These are phyloP conservation scores for Gnatocerus cornutus DNA, from an alignment of 2,888 invertebrate species.

Conservation along the genomic window DNA sequence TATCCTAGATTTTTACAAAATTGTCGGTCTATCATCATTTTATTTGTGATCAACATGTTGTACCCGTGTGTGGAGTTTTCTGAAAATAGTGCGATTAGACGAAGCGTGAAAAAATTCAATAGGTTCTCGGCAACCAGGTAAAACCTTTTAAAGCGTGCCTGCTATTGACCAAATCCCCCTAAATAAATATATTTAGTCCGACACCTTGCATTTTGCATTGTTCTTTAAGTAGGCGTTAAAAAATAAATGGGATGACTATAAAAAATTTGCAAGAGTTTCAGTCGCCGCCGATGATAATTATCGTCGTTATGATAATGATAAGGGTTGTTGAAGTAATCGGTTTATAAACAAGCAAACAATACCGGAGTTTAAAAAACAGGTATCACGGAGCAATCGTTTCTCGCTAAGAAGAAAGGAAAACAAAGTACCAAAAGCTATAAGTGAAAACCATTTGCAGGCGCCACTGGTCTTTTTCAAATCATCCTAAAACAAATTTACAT, in stretches of 20 bases:
- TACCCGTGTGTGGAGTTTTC: neutral
- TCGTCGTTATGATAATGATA: conserved; percentile 31
- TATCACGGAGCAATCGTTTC: conserved; percentile 43
- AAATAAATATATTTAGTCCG: conserved; percentile 46
- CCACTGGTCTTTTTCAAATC: conserved; percentile 59
- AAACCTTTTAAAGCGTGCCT: conserved; percentile 40
- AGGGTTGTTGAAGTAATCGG: conserved; percentile 31
- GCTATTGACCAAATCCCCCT: conserved; percentile 41
- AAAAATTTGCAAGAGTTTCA: conserved; percentile 30
- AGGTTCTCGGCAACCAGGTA: conserved; percentile 35
- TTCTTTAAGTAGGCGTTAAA: conserved; percentile 40
- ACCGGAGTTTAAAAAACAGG: conserved; percentile 31
- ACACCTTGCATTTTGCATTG: conserved; percentile 46
- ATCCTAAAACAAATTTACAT: conserved; percentile 61
- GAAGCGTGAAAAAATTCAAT: conserved; percentile 44
- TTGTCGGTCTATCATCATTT: neutral
- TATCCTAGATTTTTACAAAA: neutral
- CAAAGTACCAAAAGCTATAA: conserved; percentile 57
- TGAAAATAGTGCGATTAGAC: conserved; percentile 23
- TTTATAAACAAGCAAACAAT: conserved; percentile 37
- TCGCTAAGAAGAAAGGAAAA: conserved; percentile 53
- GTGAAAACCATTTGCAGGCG: conserved; percentile 60
- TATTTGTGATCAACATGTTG: neutral
- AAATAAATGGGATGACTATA: neutral
- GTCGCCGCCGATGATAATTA: conserved; percentile 22